These are phyloP conservation scores for Mylabris phalerata DNA, from an alignment of 1,140 invertebrate genomes.

Conservation along the genomic window DNA sequence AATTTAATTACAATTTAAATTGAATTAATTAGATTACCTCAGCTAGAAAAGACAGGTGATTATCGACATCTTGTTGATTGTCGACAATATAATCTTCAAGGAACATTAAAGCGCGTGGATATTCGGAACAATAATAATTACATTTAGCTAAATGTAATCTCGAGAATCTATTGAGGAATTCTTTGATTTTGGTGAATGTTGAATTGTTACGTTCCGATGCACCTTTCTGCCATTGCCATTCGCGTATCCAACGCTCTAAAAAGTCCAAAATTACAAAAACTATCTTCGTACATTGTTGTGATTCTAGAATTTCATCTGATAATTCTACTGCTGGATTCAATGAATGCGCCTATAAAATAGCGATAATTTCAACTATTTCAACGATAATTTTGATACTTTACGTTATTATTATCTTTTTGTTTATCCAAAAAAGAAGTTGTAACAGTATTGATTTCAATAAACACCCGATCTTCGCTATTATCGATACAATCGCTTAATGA, in stretches of 20 bases:
- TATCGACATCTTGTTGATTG: constrained; percentile 50
- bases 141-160: constrained; percentile 60
- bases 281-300: constrained; percentile 51
- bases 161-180: constrained; percentile 54
- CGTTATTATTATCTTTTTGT: constrained; percentile 8
- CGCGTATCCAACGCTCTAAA: constrained; percentile 62
- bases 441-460: constrained; percentile 51
- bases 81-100: constrained; percentile 62
- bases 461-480: constrained; percentile 39
- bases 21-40: constrained; percentile 39
- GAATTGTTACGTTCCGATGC: constrained; percentile 21
- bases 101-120: constrained; percentile 65
- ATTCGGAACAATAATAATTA: constrained; percentile 65
- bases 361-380: too few relatives aligned
- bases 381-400: too few relatives aligned
- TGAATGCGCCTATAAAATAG: too few relatives aligned
- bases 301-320: constrained; percentile 35
- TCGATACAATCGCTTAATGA: constrained; percentile 47
- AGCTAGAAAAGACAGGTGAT: constrained; percentile 54
- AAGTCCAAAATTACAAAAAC: constrained; percentile 66
- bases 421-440: constrained; percentile 37
- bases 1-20: neutral
- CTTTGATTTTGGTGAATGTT: constrained; percentile 33
- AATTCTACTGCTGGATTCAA: constrained; percentile 15
- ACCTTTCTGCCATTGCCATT: constrained; percentile 46